Evolutionary conservation across 2,888 invertebrate genomes (phyloP).

Genomic region (Aspidapion aeneum): DNA sequence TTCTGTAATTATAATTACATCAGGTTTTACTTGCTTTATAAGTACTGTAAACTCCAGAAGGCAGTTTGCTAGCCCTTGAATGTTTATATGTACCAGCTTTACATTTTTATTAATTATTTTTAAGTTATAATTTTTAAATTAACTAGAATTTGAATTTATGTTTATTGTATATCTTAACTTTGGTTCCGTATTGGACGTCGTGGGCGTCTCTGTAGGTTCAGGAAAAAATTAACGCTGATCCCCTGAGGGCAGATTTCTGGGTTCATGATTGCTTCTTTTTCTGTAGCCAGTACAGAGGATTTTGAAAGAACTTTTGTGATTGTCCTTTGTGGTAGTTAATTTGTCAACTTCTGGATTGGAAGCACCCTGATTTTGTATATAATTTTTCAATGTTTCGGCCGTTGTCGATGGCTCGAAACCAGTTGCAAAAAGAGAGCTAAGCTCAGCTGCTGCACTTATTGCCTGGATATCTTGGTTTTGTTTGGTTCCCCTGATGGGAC

Average conservation of each 20-base stretch:
- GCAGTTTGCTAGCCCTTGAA: background rate
- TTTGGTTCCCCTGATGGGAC: background rate
- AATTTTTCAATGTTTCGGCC: background rate
- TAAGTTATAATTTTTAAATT: too few relatives aligned
- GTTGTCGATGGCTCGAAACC: constrained; percentile 25
- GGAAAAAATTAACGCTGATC: background rate
- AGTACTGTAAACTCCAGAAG: background rate
- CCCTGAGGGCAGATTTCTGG: background rate
- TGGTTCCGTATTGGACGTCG: too few relatives aligned
- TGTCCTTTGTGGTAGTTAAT: background rate
- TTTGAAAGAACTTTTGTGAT: background rate
- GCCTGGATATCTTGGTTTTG: background rate
- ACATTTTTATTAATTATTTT: too few relatives aligned
- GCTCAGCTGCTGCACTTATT: background rate
- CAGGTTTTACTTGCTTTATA: background rate
- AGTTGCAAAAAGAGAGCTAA: background rate
- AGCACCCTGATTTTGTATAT: background rate
- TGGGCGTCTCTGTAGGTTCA: background rate
- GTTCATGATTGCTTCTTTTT: background rate
- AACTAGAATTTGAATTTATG: too few relatives aligned
- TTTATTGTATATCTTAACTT: too few relatives aligned
- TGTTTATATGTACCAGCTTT: background rate
- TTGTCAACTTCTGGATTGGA: background rate
- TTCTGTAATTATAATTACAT: background rate
- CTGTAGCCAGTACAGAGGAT: background rate